phyloP scores from a whole-genome alignment of 2,113 vertebrate species.

The Gallinago media region DNA sequence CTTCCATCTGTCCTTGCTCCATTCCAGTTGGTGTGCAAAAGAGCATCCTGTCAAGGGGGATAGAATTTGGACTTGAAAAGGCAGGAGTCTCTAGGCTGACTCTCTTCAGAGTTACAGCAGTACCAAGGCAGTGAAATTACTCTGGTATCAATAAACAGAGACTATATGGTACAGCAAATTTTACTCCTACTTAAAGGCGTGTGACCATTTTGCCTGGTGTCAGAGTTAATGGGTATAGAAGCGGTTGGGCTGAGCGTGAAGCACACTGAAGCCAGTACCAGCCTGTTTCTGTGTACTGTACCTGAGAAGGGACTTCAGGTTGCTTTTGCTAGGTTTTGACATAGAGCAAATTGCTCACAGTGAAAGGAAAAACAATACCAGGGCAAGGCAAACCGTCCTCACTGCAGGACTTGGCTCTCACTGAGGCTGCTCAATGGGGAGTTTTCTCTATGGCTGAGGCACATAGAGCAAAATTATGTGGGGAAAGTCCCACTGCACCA shows the following conservation, averaged over 20 bases:
- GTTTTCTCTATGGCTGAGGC: constrained; percentile 46
- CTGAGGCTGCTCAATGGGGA: constrained; percentile 6
- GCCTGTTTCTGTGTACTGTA: background rate
- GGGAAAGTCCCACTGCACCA: constrained; percentile 17
- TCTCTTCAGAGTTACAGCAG: background rate
- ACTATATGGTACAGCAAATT: background rate
- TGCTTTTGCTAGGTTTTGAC: background rate
- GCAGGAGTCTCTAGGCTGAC: background rate
- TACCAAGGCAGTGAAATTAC: background rate
- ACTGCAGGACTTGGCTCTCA: background rate
- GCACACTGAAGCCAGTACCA: background rate
- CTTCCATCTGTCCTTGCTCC: constrained; percentile 23
- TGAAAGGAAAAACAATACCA: constrained; percentile 19
- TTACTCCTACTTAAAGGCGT: background rate
- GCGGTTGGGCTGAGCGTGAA: background rate
- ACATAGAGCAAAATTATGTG: background rate
- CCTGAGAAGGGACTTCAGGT: background rate
- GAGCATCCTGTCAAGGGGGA: background rate
- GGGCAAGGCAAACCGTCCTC: constrained; percentile 22
- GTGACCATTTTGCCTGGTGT: background rate
- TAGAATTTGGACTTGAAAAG: background rate
- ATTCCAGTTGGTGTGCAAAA: background rate
- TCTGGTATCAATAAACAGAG: background rate
- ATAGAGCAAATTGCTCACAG: background rate
- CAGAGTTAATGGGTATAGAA: background rate